These are phyloP conservation scores for Melanerpes formicivorus DNA, from an alignment of 2,113 vertebrate genomes.

Conservation along the genomic window DNA sequence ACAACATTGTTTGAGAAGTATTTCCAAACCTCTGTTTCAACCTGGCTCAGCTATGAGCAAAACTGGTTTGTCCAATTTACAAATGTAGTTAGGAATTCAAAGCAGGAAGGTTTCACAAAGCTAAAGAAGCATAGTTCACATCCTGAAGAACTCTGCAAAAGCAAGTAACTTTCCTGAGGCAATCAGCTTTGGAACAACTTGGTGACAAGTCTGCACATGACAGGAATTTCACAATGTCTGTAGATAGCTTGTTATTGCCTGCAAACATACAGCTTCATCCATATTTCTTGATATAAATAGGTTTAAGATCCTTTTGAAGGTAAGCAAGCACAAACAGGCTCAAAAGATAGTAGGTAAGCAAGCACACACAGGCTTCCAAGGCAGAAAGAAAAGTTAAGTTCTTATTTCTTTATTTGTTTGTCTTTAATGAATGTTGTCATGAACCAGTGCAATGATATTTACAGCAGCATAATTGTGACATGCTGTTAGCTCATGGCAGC, in stretches of 20 bases:
- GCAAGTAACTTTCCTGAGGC: neutral
- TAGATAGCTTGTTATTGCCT: neutral
- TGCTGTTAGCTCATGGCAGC: neutral
- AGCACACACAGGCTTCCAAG: neutral
- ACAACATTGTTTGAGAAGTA: neutral
- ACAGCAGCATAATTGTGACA: neutral
- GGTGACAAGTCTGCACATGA: neutral
- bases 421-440: neutral
- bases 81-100: neutral
- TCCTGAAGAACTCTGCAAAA: neutral
- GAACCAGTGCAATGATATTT: neutral
- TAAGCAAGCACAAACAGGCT: neutral
- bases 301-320: neutral
- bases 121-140: neutral
- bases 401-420: neutral
- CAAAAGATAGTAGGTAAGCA: neutral
- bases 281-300: neutral
- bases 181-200: neutral
- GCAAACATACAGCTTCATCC: neutral
- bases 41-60: neutral
- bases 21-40: neutral
- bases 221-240: neutral
- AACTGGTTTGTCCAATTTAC: neutral
- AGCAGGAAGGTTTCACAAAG: neutral
- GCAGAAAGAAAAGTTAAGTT: neutral